A percentile compares a stretch with the other conserved stretches of the same genome.
Evolutionary conservation across 2,797 vertebrate genomes (phyloP).

Genomic region (Hydrocynus forskahlii): DNA sequence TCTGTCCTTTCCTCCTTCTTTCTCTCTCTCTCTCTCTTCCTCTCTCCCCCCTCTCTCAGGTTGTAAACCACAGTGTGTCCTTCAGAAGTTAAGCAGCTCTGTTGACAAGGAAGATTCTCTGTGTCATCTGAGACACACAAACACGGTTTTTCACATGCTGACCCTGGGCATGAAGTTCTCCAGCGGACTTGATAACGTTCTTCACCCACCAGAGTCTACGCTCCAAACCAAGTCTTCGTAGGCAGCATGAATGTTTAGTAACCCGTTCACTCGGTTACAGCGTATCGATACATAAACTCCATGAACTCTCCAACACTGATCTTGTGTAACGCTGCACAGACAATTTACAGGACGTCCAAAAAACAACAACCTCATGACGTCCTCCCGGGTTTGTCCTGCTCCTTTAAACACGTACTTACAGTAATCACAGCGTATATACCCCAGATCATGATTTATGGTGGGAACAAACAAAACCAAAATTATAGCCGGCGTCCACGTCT

Average conservation of each 20-base stretch:
- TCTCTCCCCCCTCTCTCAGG: slow-evolving; percentile 46
- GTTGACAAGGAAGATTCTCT: slow-evolving; percentile 34
- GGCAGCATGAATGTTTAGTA: background rate
- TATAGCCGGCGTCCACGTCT: slow-evolving; percentile 59
- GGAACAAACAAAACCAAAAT: slow-evolving; percentile 72
- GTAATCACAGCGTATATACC: slow-evolving; percentile 48
- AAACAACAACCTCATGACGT: slow-evolving; percentile 5
- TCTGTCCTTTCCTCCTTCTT: slow-evolving; percentile 8
- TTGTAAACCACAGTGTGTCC: slow-evolving; percentile 42
- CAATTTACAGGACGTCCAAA: slow-evolving; percentile 20
- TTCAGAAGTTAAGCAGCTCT: slow-evolving; percentile 30
- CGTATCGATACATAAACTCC: slow-evolving; percentile 7
- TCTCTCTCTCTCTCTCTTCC: slow-evolving; percentile 27
- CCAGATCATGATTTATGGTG: slow-evolving; percentile 67
- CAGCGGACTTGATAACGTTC: background rate
- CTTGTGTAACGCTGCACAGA: slow-evolving; percentile 3
- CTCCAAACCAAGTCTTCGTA: background rate
- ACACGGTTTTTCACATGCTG: background rate
- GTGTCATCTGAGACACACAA: slow-evolving; percentile 35
- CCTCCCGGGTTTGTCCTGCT: slow-evolving; percentile 53
- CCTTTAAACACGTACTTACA: slow-evolving; percentile 42
- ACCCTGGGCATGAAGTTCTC: background rate
- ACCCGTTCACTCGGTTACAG: background rate
- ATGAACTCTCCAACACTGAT: slow-evolving; percentile 5
- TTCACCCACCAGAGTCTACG: background rate